A percentile compares a stretch with the other conserved stretches of the same genome.
These are phyloP conservation scores for Sciaenops ocellatus DNA, from an alignment of 2,797 vertebrate genomes.

Conservation along the genomic window DNA sequence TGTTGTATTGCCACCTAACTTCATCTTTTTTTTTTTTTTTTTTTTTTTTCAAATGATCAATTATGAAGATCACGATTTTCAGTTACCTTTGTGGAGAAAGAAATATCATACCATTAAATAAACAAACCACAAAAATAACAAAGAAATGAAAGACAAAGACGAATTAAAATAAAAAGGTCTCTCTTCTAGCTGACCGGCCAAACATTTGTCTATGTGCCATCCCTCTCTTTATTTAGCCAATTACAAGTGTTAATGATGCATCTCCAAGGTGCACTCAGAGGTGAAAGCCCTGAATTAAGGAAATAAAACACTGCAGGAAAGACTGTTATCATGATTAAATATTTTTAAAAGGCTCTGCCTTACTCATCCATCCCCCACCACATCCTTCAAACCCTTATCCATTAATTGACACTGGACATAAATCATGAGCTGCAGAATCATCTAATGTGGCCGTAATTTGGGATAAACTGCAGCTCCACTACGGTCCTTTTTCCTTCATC, in stretches of 20 bases:
- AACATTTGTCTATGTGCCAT: neutral
- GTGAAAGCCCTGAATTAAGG: neutral
- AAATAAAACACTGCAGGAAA: neutral
- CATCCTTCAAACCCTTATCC: neutral
- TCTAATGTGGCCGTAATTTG: neutral
- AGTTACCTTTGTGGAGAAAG: neutral
- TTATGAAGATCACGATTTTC: neutral
- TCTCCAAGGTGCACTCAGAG: neutral
- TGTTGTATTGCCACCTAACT: neutral
- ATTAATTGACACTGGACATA: neutral
- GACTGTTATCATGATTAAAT: neutral
- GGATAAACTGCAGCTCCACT: neutral
- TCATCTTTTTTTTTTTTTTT: neutral
- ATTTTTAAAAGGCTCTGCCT: neutral
- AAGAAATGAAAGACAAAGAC: neutral
- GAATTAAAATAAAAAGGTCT: neutral
- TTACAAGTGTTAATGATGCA: neutral
- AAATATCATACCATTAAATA: neutral
- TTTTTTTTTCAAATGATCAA: neutral
- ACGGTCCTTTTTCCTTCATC: neutral
- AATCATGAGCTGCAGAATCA: neutral
- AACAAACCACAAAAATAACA: neutral
- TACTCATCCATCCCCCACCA: neutral
- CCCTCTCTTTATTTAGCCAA: neutral
- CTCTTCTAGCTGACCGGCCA: neutral